Base-by-base conservation (phyloP, 2,888 invertebrate species). In the Cantharis rufa region DNA sequence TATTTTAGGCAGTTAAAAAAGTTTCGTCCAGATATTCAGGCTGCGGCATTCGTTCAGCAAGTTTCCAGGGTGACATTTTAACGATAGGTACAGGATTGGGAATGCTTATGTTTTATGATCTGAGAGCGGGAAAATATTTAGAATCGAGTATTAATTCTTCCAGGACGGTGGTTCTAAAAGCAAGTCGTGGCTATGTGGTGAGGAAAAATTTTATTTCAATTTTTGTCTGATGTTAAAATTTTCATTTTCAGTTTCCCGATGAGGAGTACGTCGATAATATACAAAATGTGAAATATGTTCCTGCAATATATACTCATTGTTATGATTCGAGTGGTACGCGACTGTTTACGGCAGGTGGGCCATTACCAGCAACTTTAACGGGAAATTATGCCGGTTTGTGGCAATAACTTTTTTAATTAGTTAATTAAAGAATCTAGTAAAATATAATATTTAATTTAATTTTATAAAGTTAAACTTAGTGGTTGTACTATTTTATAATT, bases 221-320 rank as follows among this genome's bases (percentile, higher is more conserved):
- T 68, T 21, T 21, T n/a, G 13, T 72, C 15, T 18, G 61, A n/a
- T 28, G 16, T 27, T 27, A 13, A 68, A 16, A 10, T 28, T 74
- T 69, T 75, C 72, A 63, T 81, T 87, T 86, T 18, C 86, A 96
- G 96, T 95, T 94, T 88, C 95, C 95, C 0, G 92, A 92, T 82
- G 96, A 96, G 87, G 95, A 95, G 83, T 95, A 93, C 82, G 92
- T 94, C 79, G 95, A 96, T 82, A 95, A 95, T 4, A 93, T 94
- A 84, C 95, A 95, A 89, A 94, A 94, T 83, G 93, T 94, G 75
- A 95, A 96, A 88, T 96, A 98, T 88, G 94, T 95, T 78, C 94
- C 97, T 28, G 98, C 98, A 15, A 96, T 98, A 84, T 98, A 98
- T 89, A 98, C 98, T 2, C 98, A 98, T 87, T 97, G 97, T 88